These are phyloP conservation scores for Sebastiscus tertius DNA, from an alignment of 2,797 vertebrate species.

Conservation along the genomic window DNA sequence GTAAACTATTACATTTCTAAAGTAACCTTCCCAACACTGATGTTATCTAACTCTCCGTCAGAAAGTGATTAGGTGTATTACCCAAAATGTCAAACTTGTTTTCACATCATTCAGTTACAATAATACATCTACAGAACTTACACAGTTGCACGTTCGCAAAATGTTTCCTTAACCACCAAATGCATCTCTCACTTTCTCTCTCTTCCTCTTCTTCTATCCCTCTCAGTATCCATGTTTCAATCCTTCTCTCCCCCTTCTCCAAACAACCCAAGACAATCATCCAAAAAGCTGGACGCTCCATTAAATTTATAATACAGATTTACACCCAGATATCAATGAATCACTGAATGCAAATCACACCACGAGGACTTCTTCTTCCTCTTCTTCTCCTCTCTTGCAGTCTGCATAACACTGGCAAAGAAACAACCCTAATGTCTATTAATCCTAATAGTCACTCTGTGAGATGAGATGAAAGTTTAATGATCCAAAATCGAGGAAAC, in stretches of 20 bases:
- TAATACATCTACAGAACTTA: neutral
- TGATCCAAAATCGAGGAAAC: constrained; percentile 44
- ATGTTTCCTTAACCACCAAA: neutral
- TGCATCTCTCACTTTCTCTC: neutral
- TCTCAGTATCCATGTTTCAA: neutral
- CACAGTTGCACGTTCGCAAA: neutral
- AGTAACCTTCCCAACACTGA: no score
- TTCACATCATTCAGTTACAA: neutral
- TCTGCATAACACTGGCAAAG: constrained; percentile 20
- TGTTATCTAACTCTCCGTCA: neutral
- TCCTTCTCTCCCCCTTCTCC: constrained; percentile 3
- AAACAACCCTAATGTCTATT: constrained; percentile 34
- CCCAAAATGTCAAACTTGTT: neutral
- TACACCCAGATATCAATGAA: constrained; percentile 37
- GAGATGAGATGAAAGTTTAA: constrained; percentile 57
- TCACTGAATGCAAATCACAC: constrained; percentile 43
- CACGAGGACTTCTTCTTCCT: constrained; percentile 36
- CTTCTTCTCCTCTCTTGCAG: constrained; percentile 14
- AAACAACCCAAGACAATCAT: constrained; percentile 50
- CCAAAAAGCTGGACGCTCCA: constrained; percentile 43
- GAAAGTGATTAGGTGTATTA: neutral
- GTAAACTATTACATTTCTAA: no score
- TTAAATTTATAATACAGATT: constrained; percentile 49
- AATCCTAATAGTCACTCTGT: constrained; percentile 31
- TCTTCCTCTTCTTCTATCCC: no score